Evolutionary conservation across 37 sponge, comb jelly and placozoan genomes (phyloP).

Genomic region (Hexactinellida sp.): DNA sequence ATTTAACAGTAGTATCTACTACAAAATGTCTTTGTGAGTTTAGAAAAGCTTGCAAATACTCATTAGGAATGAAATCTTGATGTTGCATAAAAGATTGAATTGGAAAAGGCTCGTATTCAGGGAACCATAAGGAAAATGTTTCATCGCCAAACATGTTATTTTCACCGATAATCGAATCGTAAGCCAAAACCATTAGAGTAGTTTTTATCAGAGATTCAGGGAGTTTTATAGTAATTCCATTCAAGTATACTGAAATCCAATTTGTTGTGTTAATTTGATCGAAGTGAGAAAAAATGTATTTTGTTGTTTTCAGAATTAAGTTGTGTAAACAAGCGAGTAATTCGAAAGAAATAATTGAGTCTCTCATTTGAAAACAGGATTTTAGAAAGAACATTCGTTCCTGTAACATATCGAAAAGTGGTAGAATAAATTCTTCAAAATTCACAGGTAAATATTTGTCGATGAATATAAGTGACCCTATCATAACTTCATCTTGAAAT

Average conservation of each 20-base stretch:
- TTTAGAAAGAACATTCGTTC: neutral
- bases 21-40: neutral
- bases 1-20: neutral
- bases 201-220: neutral
- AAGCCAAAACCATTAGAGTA: neutral
- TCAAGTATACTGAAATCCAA: neutral
- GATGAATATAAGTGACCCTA: neutral
- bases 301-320: neutral
- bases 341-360: neutral
- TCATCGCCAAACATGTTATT: neutral
- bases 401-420: neutral
- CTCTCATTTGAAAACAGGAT: neutral
- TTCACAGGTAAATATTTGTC: neutral
- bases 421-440: neutral
- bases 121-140: neutral
- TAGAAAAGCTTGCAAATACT: neutral
- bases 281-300: neutral
- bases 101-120: neutral
- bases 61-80: neutral
- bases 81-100: neutral
- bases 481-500: neutral
- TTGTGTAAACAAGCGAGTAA: constrained; percentile 11
- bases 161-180: neutral
- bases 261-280: neutral
- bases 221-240: neutral